Conservation (phyloP, 2,888 invertebrate genomes). For the Pandemis cinnamomeana region DNA sequence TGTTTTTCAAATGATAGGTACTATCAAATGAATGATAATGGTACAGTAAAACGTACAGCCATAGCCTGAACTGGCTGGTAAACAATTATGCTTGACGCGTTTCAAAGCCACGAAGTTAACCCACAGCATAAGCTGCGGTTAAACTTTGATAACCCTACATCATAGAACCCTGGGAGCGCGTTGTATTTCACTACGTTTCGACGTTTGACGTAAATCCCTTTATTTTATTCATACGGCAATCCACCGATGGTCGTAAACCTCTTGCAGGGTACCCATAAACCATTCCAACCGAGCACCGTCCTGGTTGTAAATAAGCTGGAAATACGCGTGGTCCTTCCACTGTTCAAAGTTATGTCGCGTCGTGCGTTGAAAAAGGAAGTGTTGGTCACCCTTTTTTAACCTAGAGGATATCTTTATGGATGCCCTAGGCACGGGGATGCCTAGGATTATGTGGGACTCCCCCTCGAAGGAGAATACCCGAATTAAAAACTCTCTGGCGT, state of each 20-base stretch:
- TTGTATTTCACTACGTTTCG: conserved; percentile 26
- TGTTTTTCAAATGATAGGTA: too few species aligned
- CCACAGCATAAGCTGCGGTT: background rate
- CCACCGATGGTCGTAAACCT: conserved; percentile 30
- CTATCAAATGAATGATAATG: too few species aligned
- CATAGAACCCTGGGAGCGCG: background rate
- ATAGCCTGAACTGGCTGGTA: too few species aligned
- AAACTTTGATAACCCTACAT: background rate
- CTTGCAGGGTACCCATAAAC: conserved; percentile 25
- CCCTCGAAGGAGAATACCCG: too few species aligned
- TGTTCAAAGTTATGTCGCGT: background rate
- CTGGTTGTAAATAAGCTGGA: conserved; percentile 21
- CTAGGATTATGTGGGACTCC: too few species aligned
- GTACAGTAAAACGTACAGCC: too few species aligned
- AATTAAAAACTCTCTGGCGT: too few species aligned
- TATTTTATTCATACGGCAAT: conserved; percentile 38
- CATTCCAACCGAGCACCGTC: conserved; percentile 18
- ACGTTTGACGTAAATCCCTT: conserved; percentile 34
- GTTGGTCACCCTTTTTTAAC: too few species aligned
- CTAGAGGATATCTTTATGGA: too few species aligned
- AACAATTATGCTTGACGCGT: too few species aligned
- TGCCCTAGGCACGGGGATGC: too few species aligned
- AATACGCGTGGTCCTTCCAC: conserved; percentile 13
- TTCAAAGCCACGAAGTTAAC: too few species aligned
- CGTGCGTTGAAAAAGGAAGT: background rate